A percentile compares a stretch with the other conserved stretches of the same genome.
Conservation (phyloP, 2,797 vertebrate genomes). For the Pipistrellus kuhlii region DNA sequence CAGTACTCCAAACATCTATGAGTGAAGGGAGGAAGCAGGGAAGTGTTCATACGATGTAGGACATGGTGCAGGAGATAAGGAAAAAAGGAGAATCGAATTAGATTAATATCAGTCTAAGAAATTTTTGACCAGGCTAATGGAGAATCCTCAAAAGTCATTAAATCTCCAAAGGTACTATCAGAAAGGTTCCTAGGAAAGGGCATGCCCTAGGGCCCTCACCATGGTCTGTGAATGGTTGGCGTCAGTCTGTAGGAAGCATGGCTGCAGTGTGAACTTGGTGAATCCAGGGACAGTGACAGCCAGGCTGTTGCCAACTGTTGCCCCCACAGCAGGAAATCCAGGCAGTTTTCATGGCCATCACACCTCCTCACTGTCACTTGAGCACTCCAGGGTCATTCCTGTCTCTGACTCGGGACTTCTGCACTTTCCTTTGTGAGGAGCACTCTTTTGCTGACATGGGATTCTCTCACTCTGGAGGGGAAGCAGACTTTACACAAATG, state of each 20-base stretch:
- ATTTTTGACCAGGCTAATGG: neutral
- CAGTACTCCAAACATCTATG: neutral
- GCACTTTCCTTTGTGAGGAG: neutral
- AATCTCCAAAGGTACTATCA: neutral
- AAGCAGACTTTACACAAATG: neutral
- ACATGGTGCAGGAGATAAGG: neutral
- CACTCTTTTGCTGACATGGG: accelerated
- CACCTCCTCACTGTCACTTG: accelerated
- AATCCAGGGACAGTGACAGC: no score
- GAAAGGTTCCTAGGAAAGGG: neutral
- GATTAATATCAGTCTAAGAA: neutral
- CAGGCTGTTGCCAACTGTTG: neutral
- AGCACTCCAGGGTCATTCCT: no score
- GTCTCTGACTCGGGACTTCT: neutral
- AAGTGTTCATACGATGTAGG: neutral
- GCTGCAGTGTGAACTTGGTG: accelerated
- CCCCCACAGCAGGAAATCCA: neutral
- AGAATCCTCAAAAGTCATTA: neutral
- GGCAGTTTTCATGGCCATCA: neutral
- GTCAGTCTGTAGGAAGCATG: neutral
- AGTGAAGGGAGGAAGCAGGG: neutral
- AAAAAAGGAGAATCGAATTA: neutral
- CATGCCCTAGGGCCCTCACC: accelerated
- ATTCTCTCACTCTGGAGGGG: accelerated
- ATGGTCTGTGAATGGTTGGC: accelerated